Conservation (phyloP, 2,797 vertebrate species). For the Vespertilio murinus region DNA sequence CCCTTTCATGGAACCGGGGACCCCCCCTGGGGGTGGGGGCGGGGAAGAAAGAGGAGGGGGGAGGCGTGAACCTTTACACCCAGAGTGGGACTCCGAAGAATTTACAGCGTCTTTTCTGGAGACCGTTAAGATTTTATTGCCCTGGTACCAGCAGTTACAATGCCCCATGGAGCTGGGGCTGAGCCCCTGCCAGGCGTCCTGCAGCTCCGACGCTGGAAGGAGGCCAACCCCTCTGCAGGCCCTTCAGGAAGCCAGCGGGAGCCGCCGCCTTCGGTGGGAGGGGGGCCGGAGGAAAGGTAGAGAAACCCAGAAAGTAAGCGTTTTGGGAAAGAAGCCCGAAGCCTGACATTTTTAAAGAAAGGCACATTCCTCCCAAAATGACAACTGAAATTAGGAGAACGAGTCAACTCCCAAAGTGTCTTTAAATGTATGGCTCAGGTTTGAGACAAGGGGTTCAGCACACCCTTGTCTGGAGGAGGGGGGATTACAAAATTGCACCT, state of each 20-base stretch:
- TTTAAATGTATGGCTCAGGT: slow-evolving; percentile 62
- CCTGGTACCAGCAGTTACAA: slow-evolving; percentile 83
- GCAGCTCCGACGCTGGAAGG: slow-evolving; percentile 71
- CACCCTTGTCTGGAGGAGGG: background rate
- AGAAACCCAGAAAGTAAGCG: slow-evolving; percentile 22
- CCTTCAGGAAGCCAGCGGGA: slow-evolving; percentile 73
- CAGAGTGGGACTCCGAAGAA: slow-evolving; percentile 84
- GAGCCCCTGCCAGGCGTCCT: slow-evolving; percentile 77
- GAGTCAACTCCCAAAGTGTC: slow-evolving; percentile 55
- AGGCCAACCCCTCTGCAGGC: slow-evolving; percentile 75
- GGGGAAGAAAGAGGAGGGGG: background rate
- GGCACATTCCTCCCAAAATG: background rate
- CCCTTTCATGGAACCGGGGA: slow-evolving; percentile 79
- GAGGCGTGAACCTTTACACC: slow-evolving; percentile 82
- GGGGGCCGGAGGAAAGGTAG: background rate
- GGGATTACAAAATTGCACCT: background rate
- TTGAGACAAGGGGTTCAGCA: slow-evolving; percentile 53
- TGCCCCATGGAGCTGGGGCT: slow-evolving; percentile 79
- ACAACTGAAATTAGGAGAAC: slow-evolving; percentile 34
- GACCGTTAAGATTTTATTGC: slow-evolving; percentile 85
- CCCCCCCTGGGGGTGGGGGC: background rate
- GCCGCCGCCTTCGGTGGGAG: background rate
- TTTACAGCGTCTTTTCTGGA: slow-evolving; percentile 85
- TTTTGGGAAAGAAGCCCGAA: slow-evolving; percentile 57
- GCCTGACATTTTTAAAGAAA: slow-evolving; percentile 47